A percentile compares a stretch with the other conserved stretches of the same genome.
Conservation (phyloP, 2,113 vertebrate species). For the Solenodon paradoxus region DNA sequence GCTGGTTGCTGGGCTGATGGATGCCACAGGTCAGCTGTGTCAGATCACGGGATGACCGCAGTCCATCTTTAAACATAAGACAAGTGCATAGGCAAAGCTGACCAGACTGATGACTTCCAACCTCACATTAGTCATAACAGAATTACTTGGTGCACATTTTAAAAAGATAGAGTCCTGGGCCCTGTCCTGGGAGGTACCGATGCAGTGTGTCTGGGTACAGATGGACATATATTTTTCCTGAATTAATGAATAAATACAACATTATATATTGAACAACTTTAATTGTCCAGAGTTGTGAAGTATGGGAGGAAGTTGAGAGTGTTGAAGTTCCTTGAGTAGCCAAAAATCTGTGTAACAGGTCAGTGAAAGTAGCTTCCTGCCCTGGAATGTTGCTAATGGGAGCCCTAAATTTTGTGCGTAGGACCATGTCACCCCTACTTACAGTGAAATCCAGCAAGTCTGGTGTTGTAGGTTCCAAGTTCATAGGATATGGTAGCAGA, state of each 20-base stretch:
- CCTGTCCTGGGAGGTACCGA: neutral
- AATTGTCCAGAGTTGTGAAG: neutral
- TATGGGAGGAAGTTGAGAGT: neutral
- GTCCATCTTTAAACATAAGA: neutral
- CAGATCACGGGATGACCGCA: rapidly evolving
- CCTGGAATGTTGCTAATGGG: neutral
- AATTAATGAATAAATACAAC: neutral
- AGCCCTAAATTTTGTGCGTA: neutral
- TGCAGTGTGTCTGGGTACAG: neutral
- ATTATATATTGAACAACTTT: neutral
- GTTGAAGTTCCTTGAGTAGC: neutral
- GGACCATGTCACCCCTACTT: neutral
- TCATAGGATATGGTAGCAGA: neutral
- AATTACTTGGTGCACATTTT: neutral
- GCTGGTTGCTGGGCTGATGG: neutral
- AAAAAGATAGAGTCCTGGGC: neutral
- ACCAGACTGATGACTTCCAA: neutral
- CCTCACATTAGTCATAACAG: neutral
- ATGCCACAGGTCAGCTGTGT: rapidly evolving
- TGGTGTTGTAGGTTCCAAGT: neutral
- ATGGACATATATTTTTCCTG: neutral
- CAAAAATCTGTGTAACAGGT: neutral
- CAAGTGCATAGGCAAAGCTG: neutral
- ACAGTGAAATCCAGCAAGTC: neutral
- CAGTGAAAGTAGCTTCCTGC: neutral